Evolutionary conservation across 1,140 invertebrate genomes (phyloP).

Genomic region (Agraylea sexmaculata): DNA sequence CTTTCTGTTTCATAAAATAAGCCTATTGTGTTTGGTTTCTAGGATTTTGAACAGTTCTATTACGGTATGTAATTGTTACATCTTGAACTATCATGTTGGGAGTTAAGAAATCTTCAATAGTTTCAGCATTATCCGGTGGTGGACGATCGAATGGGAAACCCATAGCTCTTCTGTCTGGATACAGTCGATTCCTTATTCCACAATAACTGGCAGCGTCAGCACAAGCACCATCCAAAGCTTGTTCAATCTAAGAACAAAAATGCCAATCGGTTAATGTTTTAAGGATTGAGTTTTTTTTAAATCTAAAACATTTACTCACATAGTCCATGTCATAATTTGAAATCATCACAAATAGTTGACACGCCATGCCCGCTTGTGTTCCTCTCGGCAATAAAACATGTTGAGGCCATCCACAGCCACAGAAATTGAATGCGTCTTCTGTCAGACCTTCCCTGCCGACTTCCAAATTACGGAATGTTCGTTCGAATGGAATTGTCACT

Average conservation of each 20-base stretch:
- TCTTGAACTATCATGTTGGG: slow-evolving; percentile 44
- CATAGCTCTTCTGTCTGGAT: slow-evolving; percentile 56
- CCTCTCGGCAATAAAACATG: slow-evolving; percentile 73
- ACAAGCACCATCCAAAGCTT: slow-evolving; percentile 32
- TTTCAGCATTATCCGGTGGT: slow-evolving; percentile 38
- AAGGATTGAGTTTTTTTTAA: too few relatives aligned
- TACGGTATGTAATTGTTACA: slow-evolving; percentile 30
- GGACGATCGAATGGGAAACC: slow-evolving; percentile 57
- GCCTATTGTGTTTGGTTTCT: slow-evolving; percentile 12
- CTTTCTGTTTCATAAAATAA: too few relatives aligned
- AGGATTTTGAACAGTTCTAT: slow-evolving; percentile 14
- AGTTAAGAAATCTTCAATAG: slow-evolving; percentile 44
- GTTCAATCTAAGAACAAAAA: slow-evolving; percentile 14
- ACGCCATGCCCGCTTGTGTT: slow-evolving; percentile 48
- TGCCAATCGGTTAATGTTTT: too few relatives aligned
- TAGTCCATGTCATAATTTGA: slow-evolving; percentile 60
- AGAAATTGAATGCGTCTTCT: slow-evolving; percentile 58
- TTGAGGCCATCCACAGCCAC: slow-evolving; percentile 80
- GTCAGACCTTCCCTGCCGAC: slow-evolving; percentile 36
- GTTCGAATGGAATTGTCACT: slow-evolving; percentile 60
- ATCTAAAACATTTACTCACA: slow-evolving; percentile 32
- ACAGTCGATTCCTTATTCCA: slow-evolving; percentile 50
- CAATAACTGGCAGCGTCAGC: slow-evolving; percentile 55
- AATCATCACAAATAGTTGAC: slow-evolving; percentile 70
- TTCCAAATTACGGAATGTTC: slow-evolving; percentile 52